Percentiles rank a stretch among this genome's conserved stretches.
Evolutionary conservation across 2,113 vertebrate genomes (phyloP).

Genomic region (Eptesicus fuscus): DNA sequence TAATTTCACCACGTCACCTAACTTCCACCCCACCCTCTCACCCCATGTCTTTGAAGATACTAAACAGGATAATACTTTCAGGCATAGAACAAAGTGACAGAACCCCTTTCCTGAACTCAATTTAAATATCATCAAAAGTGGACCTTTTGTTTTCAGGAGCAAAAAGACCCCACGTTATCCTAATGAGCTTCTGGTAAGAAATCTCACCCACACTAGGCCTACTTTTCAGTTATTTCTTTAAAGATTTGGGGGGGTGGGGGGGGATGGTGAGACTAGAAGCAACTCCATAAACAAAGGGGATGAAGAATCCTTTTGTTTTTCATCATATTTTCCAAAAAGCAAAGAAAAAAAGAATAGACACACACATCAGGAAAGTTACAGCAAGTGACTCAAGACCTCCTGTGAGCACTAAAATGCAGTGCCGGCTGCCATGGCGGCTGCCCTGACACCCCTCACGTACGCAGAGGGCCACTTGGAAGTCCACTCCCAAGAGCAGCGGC

Average conservation of each 20-base stretch:
- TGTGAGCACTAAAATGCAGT: neutral
- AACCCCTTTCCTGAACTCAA: neutral
- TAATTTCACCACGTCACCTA: neutral
- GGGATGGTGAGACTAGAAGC: neutral
- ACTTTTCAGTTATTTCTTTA: neutral
- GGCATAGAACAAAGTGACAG: neutral
- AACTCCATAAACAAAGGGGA: neutral
- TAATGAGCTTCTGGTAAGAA: neutral
- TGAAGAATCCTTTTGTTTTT: neutral
- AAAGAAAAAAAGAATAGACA: neutral
- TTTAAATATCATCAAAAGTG: neutral
- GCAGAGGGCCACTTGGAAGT: neutral
- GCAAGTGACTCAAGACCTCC: neutral
- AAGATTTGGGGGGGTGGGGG: neutral
- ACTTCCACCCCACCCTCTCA: neutral
- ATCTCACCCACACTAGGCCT: neutral
- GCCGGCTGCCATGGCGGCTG: neutral
- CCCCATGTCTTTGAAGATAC: neutral
- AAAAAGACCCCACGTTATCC: neutral
- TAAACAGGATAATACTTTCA: slow-evolving; percentile 1
- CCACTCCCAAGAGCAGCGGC: neutral
- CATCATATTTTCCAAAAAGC: neutral
- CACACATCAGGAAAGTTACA: neutral
- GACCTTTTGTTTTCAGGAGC: neutral
- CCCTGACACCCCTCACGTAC: neutral